Evolutionary conservation across 2,113 vertebrate species (phyloP).

Genomic region (Vulpes vulpes): DNA sequence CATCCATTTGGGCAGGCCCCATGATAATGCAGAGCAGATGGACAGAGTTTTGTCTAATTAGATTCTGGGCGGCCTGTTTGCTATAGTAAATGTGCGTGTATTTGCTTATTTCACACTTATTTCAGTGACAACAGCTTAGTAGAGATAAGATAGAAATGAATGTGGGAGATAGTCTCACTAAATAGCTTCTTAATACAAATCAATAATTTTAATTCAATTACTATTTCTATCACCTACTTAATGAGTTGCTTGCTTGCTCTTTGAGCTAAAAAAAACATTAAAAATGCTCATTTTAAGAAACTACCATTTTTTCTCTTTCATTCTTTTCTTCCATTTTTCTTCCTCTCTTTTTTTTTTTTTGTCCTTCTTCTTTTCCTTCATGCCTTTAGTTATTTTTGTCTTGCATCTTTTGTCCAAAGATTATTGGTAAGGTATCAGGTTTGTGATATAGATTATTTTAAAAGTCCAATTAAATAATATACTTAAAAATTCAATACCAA

Average conservation of each 20-base stretch:
- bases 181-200: slow-evolving; percentile 69
- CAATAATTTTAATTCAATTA: slow-evolving; percentile 74
- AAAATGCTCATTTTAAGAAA: neutral
- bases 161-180: slow-evolving; percentile 45
- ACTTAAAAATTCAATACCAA: slow-evolving; percentile 52
- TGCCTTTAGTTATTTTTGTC: neutral
- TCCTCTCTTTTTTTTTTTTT: too few species aligned
- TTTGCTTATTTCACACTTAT: slow-evolving; percentile 91
- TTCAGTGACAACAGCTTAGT: slow-evolving; percentile 84
- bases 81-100: slow-evolving; percentile 82
- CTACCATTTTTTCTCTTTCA: too few species aligned
- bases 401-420: slow-evolving; percentile 5
- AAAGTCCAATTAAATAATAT: neutral
- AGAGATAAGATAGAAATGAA: slow-evolving; percentile 73
- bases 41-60: slow-evolving; percentile 92
- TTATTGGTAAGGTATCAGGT: neutral
- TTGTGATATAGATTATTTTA: slow-evolving; percentile 46
- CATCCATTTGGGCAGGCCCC: slow-evolving; percentile 86
- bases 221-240: neutral
- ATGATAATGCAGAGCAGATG: slow-evolving; percentile 92
- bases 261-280: slow-evolving; percentile 32
- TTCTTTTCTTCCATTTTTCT: fast-evolving
- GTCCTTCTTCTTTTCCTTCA: neutral
- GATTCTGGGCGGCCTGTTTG: slow-evolving; percentile 88
- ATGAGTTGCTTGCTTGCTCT: neutral